phyloP scores from a whole-genome alignment of 53 echinoderm and acorn worm species.

The Mesocentrotus franciscanus region DNA sequence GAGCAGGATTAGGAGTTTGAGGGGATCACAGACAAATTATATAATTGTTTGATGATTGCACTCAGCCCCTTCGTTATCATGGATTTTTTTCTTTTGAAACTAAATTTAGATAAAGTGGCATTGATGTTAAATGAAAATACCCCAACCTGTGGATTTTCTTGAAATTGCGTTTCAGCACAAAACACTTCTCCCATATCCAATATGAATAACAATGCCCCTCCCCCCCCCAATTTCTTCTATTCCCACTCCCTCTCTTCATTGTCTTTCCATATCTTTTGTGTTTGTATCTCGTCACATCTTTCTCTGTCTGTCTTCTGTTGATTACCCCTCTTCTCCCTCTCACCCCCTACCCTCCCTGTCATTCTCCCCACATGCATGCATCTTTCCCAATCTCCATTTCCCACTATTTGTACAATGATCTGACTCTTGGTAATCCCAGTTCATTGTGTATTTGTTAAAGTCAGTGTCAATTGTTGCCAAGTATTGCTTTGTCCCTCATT shows the following conservation, averaged over 20 bases:
- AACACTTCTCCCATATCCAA: not conserved
- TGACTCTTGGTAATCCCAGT: not conserved
- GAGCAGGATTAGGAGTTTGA: not conserved
- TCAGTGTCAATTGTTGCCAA: slow-evolving; percentile 37
- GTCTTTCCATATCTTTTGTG: not conserved
- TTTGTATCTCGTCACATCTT: not conserved
- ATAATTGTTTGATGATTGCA: not conserved
- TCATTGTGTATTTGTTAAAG: slow-evolving; percentile 24
- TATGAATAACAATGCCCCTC: not conserved
- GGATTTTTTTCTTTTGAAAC: not conserved
- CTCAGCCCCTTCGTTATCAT: not conserved
- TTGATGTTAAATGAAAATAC: not conserved
- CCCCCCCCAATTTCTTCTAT: no score
- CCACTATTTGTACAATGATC: not conserved
- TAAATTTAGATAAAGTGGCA: not conserved
- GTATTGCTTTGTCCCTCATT: not conserved
- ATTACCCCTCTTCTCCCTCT: not conserved
- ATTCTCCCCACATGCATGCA: not conserved
- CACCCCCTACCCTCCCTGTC: not conserved
- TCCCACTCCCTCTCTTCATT: not conserved
- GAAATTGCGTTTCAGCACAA: not conserved
- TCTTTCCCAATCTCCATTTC: not conserved
- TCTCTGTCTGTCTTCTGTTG: not conserved
- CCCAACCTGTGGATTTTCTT: not conserved
- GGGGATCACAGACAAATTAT: not conserved